phyloP scores from a whole-genome alignment of 2,888 invertebrate genomes.

The Hololepta plana region DNA sequence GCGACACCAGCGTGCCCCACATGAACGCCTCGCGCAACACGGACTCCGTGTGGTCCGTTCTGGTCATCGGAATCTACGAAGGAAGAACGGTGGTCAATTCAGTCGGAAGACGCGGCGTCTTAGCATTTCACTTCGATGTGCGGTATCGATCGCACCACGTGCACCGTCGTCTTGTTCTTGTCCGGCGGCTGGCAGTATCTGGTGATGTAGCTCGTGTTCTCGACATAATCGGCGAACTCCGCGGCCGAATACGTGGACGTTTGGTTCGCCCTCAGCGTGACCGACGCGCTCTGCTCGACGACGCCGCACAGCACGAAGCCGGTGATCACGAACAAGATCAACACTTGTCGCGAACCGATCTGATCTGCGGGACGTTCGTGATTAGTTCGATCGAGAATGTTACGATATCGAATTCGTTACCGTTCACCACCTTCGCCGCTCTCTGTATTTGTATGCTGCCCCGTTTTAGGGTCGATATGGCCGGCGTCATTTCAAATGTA shows the following conservation, averaged over 20 bases:
- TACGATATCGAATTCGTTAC: slow-evolving; percentile 18
- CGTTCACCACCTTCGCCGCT: slow-evolving; percentile 34
- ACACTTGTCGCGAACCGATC: slow-evolving; percentile 30
- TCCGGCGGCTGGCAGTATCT: slow-evolving; percentile 25
- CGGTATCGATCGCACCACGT: slow-evolving; percentile 26
- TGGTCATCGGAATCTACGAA: slow-evolving; percentile 29
- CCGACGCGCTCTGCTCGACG: slow-evolving; percentile 36
- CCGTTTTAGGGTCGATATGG: slow-evolving; percentile 24
- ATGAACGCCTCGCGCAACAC: slow-evolving; percentile 36
- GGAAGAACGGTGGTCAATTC: neutral
- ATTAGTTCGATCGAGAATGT: neutral
- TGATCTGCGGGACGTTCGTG: slow-evolving; percentile 17
- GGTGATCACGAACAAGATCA: slow-evolving; percentile 31
- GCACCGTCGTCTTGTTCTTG: slow-evolving; percentile 16
- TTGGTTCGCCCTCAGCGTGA: slow-evolving; percentile 32
- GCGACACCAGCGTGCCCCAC: slow-evolving; percentile 37
- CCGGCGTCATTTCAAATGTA: slow-evolving; percentile 13
- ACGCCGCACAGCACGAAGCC: slow-evolving; percentile 37
- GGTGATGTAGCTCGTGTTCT: slow-evolving; percentile 29
- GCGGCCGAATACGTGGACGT: slow-evolving; percentile 25
- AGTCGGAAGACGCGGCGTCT: neutral
- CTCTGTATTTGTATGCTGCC: slow-evolving; percentile 33
- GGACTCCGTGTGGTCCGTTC: slow-evolving; percentile 34
- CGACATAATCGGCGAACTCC: slow-evolving; percentile 30
- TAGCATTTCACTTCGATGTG: slow-evolving; percentile 23